Conservation (phyloP, 2,113 vertebrate genomes). For the Camelus bactrianus region DNA sequence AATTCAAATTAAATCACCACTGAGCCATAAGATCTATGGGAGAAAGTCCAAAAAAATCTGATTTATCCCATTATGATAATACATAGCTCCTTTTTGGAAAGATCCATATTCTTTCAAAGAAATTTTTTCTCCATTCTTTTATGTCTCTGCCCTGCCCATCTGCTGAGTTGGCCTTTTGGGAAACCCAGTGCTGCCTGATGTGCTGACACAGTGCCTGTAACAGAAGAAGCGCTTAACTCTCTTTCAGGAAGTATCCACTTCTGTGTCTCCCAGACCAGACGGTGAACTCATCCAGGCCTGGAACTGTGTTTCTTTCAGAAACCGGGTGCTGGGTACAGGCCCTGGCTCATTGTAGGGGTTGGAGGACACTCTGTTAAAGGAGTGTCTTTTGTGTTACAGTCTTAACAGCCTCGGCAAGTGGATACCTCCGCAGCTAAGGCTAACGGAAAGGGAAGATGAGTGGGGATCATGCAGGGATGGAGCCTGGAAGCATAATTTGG, state of each 20-base stretch:
- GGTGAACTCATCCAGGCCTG: too few species aligned
- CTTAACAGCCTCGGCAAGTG: background rate
- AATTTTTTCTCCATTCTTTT: background rate
- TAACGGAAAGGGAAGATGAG: background rate
- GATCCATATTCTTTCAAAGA: background rate
- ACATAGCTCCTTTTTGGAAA: background rate
- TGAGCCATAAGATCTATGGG: background rate
- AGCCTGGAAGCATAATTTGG: background rate
- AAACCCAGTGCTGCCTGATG: fast-evolving
- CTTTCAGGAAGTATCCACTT: fast-evolving
- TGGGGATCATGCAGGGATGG: background rate
- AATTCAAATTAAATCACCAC: background rate
- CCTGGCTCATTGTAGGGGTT: background rate
- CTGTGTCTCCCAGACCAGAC: background rate
- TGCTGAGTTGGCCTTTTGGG: background rate
- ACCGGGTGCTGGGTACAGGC: background rate
- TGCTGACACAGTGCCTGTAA: background rate
- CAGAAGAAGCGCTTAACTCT: background rate
- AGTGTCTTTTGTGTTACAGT: background rate
- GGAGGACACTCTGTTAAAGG: background rate
- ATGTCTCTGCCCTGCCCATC: background rate
- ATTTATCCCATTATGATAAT: background rate
- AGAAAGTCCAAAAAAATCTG: background rate
- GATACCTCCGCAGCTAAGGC: too few species aligned
- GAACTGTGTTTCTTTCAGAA: too few species aligned